Percentiles rank a stretch among this genome's conserved stretches.
phyloP scores from a whole-genome alignment of 2,888 invertebrate species.

The Cremastobaeus sp. region DNA sequence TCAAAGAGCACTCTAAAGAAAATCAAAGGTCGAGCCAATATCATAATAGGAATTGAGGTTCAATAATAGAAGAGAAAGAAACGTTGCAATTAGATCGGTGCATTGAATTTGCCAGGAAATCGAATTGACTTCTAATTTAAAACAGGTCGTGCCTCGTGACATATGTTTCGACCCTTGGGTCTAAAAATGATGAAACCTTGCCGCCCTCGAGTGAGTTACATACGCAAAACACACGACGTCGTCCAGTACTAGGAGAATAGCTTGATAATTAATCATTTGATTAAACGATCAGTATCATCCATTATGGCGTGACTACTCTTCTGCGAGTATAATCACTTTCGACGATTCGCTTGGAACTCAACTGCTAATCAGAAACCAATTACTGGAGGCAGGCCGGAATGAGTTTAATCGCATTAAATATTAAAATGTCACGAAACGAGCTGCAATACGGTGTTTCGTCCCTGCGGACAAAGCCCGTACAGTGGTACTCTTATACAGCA shows the following conservation, averaged over 20 bases:
- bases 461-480: slow-evolving; percentile 53
- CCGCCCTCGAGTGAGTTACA: background rate
- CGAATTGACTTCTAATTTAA: slow-evolving; percentile 12
- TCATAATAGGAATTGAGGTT: too few species aligned
- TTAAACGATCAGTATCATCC: slow-evolving; percentile 60
- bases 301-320: slow-evolving; percentile 56
- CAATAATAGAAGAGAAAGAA: too few species aligned
- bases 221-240: slow-evolving; percentile 6
- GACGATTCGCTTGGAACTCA: slow-evolving; percentile 69
- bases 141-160: background rate
- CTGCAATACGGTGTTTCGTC: slow-evolving; percentile 59
- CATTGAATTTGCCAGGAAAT: background rate
- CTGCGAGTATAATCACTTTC: slow-evolving; percentile 54
- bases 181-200: slow-evolving; percentile 21
- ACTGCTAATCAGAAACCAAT: slow-evolving; percentile 78
- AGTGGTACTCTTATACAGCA: slow-evolving; percentile 41
- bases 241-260: slow-evolving; percentile 3
- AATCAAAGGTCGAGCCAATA: too few species aligned
- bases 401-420: slow-evolving; percentile 78
- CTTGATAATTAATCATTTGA: slow-evolving; percentile 60
- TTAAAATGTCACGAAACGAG: slow-evolving; percentile 71
- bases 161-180: slow-evolving; percentile 17
- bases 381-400: slow-evolving; percentile 72
- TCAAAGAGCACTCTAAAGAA: too few species aligned
- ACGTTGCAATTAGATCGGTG: background rate